Percentiles rank a stretch among this genome's conserved stretches.
phyloP scores from a whole-genome alignment of 2,113 vertebrate species.

The Trematomus loennbergii region DNA sequence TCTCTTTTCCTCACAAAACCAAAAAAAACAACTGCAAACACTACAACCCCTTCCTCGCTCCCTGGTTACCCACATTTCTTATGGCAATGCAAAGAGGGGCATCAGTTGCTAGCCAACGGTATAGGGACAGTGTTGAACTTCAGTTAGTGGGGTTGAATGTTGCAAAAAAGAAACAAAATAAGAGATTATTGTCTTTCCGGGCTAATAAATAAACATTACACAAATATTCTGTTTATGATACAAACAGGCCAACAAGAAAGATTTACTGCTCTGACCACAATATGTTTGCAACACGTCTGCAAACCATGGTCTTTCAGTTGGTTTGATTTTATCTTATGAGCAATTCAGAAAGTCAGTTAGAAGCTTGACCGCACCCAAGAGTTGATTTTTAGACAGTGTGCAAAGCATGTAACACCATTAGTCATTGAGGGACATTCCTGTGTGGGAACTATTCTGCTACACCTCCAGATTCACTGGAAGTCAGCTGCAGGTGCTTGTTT shows the following conservation, averaged over 20 bases:
- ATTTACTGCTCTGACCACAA: background rate
- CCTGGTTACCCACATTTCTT: constrained; percentile 50
- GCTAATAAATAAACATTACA: background rate
- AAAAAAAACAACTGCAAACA: constrained; percentile 58
- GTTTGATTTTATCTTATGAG: background rate
- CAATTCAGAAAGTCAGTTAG: background rate
- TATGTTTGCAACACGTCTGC: background rate
- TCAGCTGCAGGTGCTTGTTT: background rate
- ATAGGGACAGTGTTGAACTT: constrained; percentile 28
- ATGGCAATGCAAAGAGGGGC: constrained; percentile 28
- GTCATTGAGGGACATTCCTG: too few species aligned
- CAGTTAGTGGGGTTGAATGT: constrained; percentile 7
- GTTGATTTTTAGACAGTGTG: background rate
- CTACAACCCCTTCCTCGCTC: constrained; percentile 32
- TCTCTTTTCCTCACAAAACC: constrained; percentile 62
- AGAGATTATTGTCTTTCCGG: background rate
- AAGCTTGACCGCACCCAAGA: background rate
- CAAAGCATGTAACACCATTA: too few species aligned
- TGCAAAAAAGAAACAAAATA: background rate
- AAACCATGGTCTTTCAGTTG: background rate
- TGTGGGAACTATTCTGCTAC: background rate
- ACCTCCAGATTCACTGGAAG: background rate
- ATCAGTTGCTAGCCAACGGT: constrained; percentile 64
- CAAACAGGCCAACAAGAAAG: background rate
- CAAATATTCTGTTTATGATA: background rate